Conservation (phyloP, 2,797 vertebrate species). For the Malurus splendens region DNA sequence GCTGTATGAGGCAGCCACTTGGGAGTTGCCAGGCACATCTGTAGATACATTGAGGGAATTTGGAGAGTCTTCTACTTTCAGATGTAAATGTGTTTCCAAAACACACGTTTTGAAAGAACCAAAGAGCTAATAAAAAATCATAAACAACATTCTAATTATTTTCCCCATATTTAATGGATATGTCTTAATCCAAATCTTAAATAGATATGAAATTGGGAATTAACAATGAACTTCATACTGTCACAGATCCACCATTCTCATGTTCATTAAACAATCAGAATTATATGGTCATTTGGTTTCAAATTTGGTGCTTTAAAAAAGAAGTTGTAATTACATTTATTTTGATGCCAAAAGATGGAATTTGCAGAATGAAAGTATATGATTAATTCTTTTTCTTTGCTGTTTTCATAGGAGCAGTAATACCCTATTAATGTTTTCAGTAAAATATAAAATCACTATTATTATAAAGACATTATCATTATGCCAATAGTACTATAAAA, state of each 20-base stretch:
- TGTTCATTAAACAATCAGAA: neutral
- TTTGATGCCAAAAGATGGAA: slow-evolving; percentile 9
- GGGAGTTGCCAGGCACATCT: neutral
- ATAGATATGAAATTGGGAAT: neutral
- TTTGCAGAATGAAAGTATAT: neutral
- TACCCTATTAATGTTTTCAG: slow-evolving; percentile 54
- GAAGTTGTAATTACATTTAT: neutral
- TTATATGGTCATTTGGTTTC: neutral
- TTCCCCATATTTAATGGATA: neutral
- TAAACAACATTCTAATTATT: neutral
- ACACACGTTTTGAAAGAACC: neutral
- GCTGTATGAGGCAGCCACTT: neutral
- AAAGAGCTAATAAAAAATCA: neutral
- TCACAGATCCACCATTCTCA: neutral
- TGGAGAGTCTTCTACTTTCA: neutral
- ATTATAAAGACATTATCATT: slow-evolving; percentile 59
- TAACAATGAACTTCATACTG: neutral
- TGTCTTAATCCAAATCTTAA: neutral
- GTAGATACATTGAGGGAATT: neutral
- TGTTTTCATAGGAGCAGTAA: slow-evolving; percentile 17
- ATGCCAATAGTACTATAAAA: slow-evolving; percentile 51
- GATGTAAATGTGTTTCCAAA: neutral
- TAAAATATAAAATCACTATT: slow-evolving; percentile 55
- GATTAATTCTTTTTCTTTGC: neutral
- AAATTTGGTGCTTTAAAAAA: neutral